Conservation (phyloP, 2,113 vertebrate genomes). For the Coptodon rendalli region DNA sequence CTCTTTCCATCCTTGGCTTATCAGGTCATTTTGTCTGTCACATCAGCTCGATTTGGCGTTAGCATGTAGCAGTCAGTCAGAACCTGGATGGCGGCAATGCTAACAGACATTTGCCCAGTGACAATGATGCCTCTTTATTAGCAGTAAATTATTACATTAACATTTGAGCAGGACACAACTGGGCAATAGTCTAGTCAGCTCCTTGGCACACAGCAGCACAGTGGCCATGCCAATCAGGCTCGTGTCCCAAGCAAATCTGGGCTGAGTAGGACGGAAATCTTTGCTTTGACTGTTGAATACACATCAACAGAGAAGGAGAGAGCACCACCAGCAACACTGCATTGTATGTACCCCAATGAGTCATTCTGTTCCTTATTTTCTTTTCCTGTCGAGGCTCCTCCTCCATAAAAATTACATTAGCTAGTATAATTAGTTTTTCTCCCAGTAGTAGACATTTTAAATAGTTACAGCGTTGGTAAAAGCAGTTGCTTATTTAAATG, state of each 20-base stretch:
- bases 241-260: constrained; percentile 41
- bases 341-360: neutral
- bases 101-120: constrained; percentile 19
- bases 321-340: neutral
- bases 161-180: constrained; percentile 26
- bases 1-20: constrained; percentile 32
- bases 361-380: constrained; percentile 40
- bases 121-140: constrained; percentile 54
- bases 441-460: neutral
- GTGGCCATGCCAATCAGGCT: constrained; percentile 47
- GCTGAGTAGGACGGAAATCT: constrained; percentile 18
- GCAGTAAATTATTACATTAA: constrained; percentile 52
- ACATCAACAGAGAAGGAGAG: constrained; percentile 14
- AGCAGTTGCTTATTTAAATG: neutral
- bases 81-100: constrained; percentile 12
- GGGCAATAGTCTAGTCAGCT: constrained; percentile 42
- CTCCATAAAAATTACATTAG: constrained; percentile 17
- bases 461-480: neutral
- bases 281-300: constrained; percentile 32
- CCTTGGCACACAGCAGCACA: constrained; percentile 24
- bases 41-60: constrained; percentile 29
- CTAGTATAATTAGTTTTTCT: constrained; percentile 32
- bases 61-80: neutral
- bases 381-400: neutral
- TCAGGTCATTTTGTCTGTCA: constrained; percentile 13